Base-by-base conservation (phyloP, 1,140 invertebrate species). In the Archegozetes longisetosus region DNA sequence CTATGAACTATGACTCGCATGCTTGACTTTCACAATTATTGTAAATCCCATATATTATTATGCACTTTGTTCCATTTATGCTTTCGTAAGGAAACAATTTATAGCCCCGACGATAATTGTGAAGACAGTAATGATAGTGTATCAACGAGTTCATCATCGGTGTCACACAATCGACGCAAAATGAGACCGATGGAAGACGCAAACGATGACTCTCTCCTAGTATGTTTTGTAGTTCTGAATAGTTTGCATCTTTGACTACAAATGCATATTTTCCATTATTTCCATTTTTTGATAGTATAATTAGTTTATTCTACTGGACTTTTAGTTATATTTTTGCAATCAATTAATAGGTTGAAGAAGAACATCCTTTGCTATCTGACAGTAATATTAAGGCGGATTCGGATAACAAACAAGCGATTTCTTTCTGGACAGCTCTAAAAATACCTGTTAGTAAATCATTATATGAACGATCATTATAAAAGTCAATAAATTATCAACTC, bases 381-480 rank as follows among this genome's bases (percentile, higher is more conserved):
- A 17, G 17, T 6, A 40, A 6, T 9, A 6, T 17, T 9, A 40
- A 9, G 32, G 32, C 6, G 13, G n/a, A n/a, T 25, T 9, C 24
- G 40, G 17, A 63, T 63, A n/a, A n/a, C n/a, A 52, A 74, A 77
- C 61, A 78, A 73, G 84, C 88, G 2, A 84, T 93, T 61, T 82
- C 85, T 55, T 83, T 93, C 62, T 66, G 79, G 0, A 80, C 80
- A 32, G 89, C 90, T 26, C 71, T 90, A 0, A 74, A 74, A 64
- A 91, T 92, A 68, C 88, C 88, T n/a, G 77, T 78, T 70, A 73
- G 71, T 66, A 47, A 47, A n/a, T 55, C 24, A 27, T 9, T 64
- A 40, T 51, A 20, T 58, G 29, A n/a, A 3, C 23, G 47, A n/a
- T 55, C 51, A 50, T 25, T 58, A n/a, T n/a, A n/a, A n/a, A n/a